A percentile compares a stretch with the other conserved stretches of the same genome.
Conservation (phyloP, 1,140 invertebrate genomes). For the Hycleus cichorii region DNA sequence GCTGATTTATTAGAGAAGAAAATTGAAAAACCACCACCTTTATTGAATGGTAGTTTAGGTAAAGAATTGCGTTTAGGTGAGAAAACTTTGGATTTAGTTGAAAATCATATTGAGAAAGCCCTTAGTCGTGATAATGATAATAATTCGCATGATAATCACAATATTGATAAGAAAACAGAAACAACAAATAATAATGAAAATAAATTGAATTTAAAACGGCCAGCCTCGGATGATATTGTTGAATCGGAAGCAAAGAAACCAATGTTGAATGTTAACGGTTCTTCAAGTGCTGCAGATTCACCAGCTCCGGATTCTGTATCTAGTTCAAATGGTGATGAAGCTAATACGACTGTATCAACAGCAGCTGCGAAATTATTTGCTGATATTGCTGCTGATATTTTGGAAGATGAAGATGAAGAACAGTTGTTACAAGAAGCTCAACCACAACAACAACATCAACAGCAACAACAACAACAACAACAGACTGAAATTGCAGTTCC, state of each 20-base stretch:
- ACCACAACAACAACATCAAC: slow-evolving; percentile 21
- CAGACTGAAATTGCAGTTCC: slow-evolving; percentile 12
- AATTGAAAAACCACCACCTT: slow-evolving; percentile 49
- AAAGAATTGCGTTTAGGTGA: slow-evolving; percentile 51
- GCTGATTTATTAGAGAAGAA: slow-evolving; percentile 61
- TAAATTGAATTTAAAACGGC: slow-evolving; percentile 39
- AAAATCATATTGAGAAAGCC: slow-evolving; percentile 53
- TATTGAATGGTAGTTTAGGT: slow-evolving; percentile 52
- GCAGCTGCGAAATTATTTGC: slow-evolving; percentile 66
- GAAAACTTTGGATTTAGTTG: slow-evolving; percentile 54
- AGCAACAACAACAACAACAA: background rate
- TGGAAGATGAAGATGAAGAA: slow-evolving; percentile 61
- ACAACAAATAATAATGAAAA: slow-evolving; percentile 28
- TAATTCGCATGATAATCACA: slow-evolving; percentile 25
- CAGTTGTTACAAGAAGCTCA: slow-evolving; percentile 39
- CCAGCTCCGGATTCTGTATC: slow-evolving; percentile 43
- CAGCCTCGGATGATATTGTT: slow-evolving; percentile 37
- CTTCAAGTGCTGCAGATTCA: slow-evolving; percentile 39
- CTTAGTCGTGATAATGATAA: slow-evolving; percentile 39
- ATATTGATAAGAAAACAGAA: slow-evolving; percentile 24
- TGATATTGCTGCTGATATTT: slow-evolving; percentile 59
- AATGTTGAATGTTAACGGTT: slow-evolving; percentile 46
- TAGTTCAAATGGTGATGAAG: slow-evolving; percentile 46
- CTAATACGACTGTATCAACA: slow-evolving; percentile 52
- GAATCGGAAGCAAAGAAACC: slow-evolving; percentile 45